These are phyloP conservation scores for Montipora cactus DNA, from an alignment of 64 coral and sea anemone genomes.

Conservation along the genomic window DNA sequence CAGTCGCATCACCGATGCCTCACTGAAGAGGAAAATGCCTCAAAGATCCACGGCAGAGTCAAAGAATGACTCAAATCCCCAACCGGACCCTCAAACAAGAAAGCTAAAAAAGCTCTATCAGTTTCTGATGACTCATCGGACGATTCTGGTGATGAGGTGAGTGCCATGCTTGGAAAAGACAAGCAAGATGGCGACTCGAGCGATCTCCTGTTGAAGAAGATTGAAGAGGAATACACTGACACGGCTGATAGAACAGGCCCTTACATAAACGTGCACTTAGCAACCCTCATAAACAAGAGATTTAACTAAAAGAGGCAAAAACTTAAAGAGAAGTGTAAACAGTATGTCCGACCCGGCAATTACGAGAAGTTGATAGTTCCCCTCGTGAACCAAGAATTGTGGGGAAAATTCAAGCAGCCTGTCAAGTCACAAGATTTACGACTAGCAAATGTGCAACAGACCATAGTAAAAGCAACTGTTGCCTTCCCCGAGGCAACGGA, in stretches of 20 bases:
- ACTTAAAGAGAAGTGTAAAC: conserved; percentile 60
- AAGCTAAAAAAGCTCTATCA: background rate
- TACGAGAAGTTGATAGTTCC: conserved; percentile 56
- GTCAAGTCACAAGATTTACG: conserved; percentile 46
- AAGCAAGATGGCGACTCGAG: conserved; percentile 2
- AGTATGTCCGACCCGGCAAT: conserved; percentile 55
- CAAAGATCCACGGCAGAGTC: background rate
- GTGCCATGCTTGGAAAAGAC: background rate
- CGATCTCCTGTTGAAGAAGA: conserved; percentile 44
- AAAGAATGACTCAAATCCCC: background rate
- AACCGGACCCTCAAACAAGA: background rate
- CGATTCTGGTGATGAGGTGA: background rate
- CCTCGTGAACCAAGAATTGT: conserved; percentile 52
- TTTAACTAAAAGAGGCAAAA: conserved; percentile 54
- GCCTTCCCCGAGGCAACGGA: background rate
- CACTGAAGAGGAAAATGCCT: background rate
- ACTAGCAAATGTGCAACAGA: conserved; percentile 62
- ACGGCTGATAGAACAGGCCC: background rate
- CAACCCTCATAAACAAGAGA: conserved; percentile 53
- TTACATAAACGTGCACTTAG: conserved; percentile 34
- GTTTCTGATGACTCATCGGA: background rate
- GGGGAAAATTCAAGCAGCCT: conserved; percentile 62
- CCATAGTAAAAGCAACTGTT: conserved; percentile 51
- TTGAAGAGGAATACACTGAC: conserved; percentile 35
- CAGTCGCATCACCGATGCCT: conserved; percentile 38